These are phyloP conservation scores for Trididemnum clinides DNA, from an alignment of 23 tunicate genomes.

Conservation along the genomic window DNA sequence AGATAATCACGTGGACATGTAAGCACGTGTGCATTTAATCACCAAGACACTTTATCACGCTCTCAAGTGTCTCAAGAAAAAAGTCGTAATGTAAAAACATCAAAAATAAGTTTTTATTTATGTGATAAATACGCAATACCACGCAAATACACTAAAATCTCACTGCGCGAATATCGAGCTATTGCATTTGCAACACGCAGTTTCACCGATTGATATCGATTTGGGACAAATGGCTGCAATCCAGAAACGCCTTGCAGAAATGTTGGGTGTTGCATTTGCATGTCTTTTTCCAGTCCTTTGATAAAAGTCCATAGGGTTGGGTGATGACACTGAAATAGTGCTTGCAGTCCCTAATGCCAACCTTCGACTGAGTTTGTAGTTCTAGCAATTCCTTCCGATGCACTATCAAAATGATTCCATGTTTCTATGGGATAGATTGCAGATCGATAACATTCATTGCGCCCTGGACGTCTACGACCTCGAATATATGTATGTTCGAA, in stretches of 20 bases:
- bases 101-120: conserved; percentile 13
- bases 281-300: conserved; percentile 31
- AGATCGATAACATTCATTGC: conserved; percentile 26
- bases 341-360: neutral
- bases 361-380: neutral
- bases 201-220: conserved; percentile 35
- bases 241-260: conserved; percentile 41
- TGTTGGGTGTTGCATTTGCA: conserved; percentile 40
- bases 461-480: conserved; percentile 26
- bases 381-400: conserved; percentile 24
- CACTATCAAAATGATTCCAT: conserved; percentile 36
- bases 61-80: conserved; percentile 30
- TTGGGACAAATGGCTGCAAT: conserved; percentile 42
- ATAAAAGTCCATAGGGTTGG: conserved; percentile 34
- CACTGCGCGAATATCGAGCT: conserved; percentile 37
- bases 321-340: conserved; percentile 37
- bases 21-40: too few species aligned
- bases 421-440: conserved; percentile 15
- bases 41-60: too few species aligned
- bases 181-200: conserved; percentile 41
- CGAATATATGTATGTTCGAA: conserved; percentile 5
- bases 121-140: conserved; percentile 19
- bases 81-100: conserved; percentile 27
- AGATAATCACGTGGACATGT: too few species aligned
- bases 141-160: conserved; percentile 35